These are phyloP conservation scores for Nannoperca australis DNA, from an alignment of 2,797 vertebrate genomes.

Conservation along the genomic window DNA sequence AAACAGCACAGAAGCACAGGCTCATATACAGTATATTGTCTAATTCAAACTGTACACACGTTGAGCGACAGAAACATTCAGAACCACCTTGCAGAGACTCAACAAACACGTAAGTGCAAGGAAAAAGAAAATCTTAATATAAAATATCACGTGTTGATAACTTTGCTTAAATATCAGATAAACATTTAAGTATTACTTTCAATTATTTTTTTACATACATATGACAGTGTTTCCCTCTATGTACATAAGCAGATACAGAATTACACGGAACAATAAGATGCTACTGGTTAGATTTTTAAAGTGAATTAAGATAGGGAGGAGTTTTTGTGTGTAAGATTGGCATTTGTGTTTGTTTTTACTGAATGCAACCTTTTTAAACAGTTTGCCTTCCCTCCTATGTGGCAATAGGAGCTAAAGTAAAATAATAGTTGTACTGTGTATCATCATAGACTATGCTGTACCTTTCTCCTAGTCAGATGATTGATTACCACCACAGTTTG, in stretches of 20 bases:
- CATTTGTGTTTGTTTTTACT: not conserved
- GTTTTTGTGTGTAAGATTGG: constrained; percentile 41
- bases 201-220: constrained; percentile 84
- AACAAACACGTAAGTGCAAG: constrained; percentile 92
- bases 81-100: constrained; percentile 88
- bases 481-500: constrained; percentile 30
- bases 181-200: constrained; percentile 89
- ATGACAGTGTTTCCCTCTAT: constrained; percentile 79
- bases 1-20: constrained; percentile 84
- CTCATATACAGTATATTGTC: constrained; percentile 85
- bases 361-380: not conserved
- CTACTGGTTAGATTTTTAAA: constrained; percentile 85
- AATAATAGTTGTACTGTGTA: constrained; percentile 21
- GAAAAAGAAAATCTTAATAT: constrained; percentile 86
- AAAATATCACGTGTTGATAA: constrained; percentile 89
- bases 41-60: constrained; percentile 86
- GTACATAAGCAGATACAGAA: constrained; percentile 89
- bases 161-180: constrained; percentile 93
- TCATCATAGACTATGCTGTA: constrained; percentile 18
- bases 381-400: constrained; percentile 12
- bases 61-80: constrained; percentile 87
- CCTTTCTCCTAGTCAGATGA: constrained; percentile 40
- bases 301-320: constrained; percentile 61
- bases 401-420: constrained; percentile 21
- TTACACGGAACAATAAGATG: constrained; percentile 86